Evolutionary conservation across 1,140 invertebrate species (phyloP).

Genomic region (Micrasema minimum): DNA sequence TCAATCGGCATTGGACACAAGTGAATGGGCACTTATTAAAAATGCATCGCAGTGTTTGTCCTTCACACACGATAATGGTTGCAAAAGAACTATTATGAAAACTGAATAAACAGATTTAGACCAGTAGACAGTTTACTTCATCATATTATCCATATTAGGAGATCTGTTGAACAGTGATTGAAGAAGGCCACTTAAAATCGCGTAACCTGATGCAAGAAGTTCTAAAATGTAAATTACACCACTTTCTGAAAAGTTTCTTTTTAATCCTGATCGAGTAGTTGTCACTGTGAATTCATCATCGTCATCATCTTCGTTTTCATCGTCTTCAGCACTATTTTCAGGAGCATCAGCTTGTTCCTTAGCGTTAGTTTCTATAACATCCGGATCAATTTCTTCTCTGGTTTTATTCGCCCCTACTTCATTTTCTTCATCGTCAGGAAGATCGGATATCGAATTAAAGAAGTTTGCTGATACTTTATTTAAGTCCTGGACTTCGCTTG

Average conservation of each 20-base stretch:
- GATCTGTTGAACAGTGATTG: constrained; percentile 51
- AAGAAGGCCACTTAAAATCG: constrained; percentile 55
- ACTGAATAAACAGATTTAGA: too few species aligned
- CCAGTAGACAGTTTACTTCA: too few species aligned
- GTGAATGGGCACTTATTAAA: too few species aligned
- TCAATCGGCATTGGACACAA: too few species aligned
- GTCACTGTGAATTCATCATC: constrained; percentile 41
- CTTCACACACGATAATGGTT: too few species aligned
- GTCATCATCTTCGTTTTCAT: constrained; percentile 56
- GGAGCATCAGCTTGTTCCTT: not conserved
- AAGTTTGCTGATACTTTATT: constrained; percentile 27
- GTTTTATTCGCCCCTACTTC: constrained; percentile 30
- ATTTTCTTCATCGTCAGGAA: constrained; percentile 29
- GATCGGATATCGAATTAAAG: constrained; percentile 19
- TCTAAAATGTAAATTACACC: constrained; percentile 59
- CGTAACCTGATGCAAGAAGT: constrained; percentile 56
- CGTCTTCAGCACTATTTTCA: constrained; percentile 48
- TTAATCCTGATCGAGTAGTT: not conserved
- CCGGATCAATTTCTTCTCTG: constrained; percentile 19
- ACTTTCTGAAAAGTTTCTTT: constrained; percentile 51
- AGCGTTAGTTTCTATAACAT: constrained; percentile 6
- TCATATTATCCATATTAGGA: not conserved
- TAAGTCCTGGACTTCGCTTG: constrained; percentile 58
- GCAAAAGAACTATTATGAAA: too few species aligned
- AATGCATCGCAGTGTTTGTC: not conserved